Base-by-base conservation (phyloP, 1,140 invertebrate species). In the Maniola jurtina region DNA sequence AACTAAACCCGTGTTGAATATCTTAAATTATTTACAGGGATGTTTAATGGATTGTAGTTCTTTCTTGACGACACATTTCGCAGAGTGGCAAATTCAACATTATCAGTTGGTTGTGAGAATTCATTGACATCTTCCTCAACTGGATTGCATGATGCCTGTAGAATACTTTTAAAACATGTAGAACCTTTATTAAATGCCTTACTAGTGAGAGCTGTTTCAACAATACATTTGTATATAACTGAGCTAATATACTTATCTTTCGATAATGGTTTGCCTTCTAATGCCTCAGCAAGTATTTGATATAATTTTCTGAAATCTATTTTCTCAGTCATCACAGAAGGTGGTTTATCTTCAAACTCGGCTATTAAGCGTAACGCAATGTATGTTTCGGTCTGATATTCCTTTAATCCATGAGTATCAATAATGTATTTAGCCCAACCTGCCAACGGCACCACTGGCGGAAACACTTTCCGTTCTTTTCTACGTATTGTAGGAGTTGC, bases 21-120 rank as follows among this genome's bases (percentile, higher is more conserved):
- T 61, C 80, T 83, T 11, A 89, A 73, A 71, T 72, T 67, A 16
- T 70, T 55, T 70, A 84, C 80, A 63, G 71, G 38, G 54, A 89
- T 72, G 61, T 79, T 80, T n/a, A 89, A 63, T 40, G 86, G 86
- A 69, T 89, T 89, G 55, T 88, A 87, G 66, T 65, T 71, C 61
- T 61, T 81, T 66, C 81, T 77, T 47, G 64, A 54, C 10, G 68
- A 55, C 48, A 89, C 71, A 69, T 88, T 76, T 40, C 79, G 57
- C 6, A 86, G 40, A 55, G 70, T 61, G 16, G 60, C 35, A 5
- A 83, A 52, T 66, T 83, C 84, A 70, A 63, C 58, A 48, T 81
- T 70, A 6, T 75, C 55, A 61, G 75, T 74, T 55, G 70, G 64
- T 58, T 66, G 70, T 25, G 68, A 70, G 63, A 80, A 76, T 11